Evolutionary conservation across 1,140 invertebrate species (phyloP), one percentile per base, ranked within the genome.

Genomic region (Drosophila elegans): DNA sequence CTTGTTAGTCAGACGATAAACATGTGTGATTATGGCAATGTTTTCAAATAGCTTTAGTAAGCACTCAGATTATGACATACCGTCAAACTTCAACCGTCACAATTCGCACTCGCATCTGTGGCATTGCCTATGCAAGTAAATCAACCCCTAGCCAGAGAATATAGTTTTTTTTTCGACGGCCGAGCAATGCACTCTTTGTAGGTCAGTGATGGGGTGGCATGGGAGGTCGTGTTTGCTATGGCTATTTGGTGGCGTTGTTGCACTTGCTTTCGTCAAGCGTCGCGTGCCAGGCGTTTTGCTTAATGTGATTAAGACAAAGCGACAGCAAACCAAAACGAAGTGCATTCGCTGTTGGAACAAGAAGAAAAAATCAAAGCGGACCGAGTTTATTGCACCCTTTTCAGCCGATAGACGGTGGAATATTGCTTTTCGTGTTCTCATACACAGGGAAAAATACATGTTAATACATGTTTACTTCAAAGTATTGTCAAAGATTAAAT

Each of bases 131-230:
- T 16, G 54, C 36, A 49, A 67, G 34, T 63, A 66, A 77, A 84
- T 11, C 81, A 72, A 80, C 81, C 81, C 81, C 27, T 77, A 61
- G 66, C 38, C 29, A 25, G 39, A 12, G 39, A 84, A 66, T 51
- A 77, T 69, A 68, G 60, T 64, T 61, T 59, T 49, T 38, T 46
- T 41, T 45, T n/a, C n/a, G 63, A 75, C 66, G 42, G 42, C n/a
- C 67, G 67, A 48, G 82, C 83, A 86, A 79, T 86, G 83, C 79
- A 86, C 83, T 81, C 61, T 86, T 86, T 86, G 69, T 86, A 86
- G 83, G 83, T 86, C 83, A 86, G 78, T 82, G 48, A 46, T 80
- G 63, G 74, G 78, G 78, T 46, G 54, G 56, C 61, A 38, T 29
- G 32, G 48, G 27, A 32, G 54, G 16, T 11, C 34, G 5, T 45